Conservation (phyloP, 2,797 vertebrate genomes). For the Sebastes oblongus region DNA sequence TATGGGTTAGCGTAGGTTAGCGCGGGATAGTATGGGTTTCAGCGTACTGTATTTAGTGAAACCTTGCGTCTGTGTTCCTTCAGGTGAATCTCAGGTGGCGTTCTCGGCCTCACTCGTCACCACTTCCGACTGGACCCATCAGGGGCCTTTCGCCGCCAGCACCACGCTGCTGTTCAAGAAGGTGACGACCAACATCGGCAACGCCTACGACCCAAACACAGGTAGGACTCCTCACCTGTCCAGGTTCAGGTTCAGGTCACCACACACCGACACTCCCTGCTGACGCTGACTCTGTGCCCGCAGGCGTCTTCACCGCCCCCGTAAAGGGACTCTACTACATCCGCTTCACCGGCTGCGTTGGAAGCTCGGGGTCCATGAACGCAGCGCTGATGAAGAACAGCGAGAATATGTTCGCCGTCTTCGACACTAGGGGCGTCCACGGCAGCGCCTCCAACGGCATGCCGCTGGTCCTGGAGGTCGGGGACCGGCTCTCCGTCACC, state of each 20-base stretch:
- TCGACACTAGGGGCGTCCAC: neutral
- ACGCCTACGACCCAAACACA: neutral
- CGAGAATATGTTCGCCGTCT: neutral
- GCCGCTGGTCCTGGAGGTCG: slow-evolving; percentile 24
- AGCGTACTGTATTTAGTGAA: neutral
- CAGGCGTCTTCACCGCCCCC: slow-evolving; percentile 27
- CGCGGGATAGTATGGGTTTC: neutral
- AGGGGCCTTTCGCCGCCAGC: fast-evolving
- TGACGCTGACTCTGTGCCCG: neutral
- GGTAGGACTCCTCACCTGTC: slow-evolving; percentile 4
- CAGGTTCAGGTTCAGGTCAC: too few relatives aligned
- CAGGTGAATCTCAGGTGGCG: slow-evolving; percentile 22
- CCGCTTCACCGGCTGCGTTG: neutral
- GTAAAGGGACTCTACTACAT: slow-evolving; percentile 24
- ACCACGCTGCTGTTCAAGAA: neutral
- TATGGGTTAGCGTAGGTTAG: neutral
- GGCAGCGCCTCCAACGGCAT: slow-evolving; percentile 21
- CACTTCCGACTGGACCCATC: fast-evolving
- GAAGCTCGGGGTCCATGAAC: neutral
- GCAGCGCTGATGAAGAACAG: slow-evolving; percentile 2
- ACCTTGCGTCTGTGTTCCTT: neutral
- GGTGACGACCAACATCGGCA: slow-evolving; percentile 32
- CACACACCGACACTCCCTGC: neutral
- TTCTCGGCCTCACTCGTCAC: neutral
- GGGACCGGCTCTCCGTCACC: slow-evolving; percentile 7